These are phyloP conservation scores for Camponotus floridanus DNA, from an alignment of 1,140 invertebrate species.

Conservation along the genomic window DNA sequence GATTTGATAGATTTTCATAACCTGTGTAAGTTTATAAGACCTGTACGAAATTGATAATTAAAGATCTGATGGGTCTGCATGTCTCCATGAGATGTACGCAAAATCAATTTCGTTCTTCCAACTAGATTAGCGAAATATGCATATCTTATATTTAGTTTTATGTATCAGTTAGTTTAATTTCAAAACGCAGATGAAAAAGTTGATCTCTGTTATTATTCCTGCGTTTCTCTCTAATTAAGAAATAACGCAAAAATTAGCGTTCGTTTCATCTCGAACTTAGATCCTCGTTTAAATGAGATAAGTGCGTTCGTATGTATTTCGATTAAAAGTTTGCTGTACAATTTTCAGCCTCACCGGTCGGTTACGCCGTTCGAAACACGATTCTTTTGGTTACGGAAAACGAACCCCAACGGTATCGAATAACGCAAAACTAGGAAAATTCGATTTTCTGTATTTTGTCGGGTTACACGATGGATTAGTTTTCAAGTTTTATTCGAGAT, in stretches of 20 bases:
- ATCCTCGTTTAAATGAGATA: slow-evolving; percentile 3
- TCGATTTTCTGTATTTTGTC: slow-evolving; percentile 39
- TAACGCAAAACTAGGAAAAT: slow-evolving; percentile 40
- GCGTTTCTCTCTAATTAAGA: neutral
- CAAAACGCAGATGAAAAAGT: neutral
- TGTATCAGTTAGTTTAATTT: neutral
- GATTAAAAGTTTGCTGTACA: slow-evolving; percentile 34
- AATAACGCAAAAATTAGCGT: neutral
- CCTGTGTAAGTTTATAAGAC: slow-evolving; percentile 25
- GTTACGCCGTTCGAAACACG: slow-evolving; percentile 45
- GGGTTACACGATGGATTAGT: slow-evolving; percentile 18
- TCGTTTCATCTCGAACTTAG: neutral
- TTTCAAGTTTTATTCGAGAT: neutral
- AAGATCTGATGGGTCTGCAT: slow-evolving; percentile 1
- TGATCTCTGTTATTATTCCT: neutral
- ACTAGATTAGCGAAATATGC: neutral
- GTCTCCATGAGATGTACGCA: neutral
- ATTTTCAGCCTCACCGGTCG: slow-evolving; percentile 30
- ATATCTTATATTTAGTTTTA: neutral
- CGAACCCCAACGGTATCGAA: slow-evolving; percentile 42
- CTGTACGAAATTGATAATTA: slow-evolving; percentile 15
- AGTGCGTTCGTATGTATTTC: slow-evolving; percentile 45
- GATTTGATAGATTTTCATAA: slow-evolving; percentile 24
- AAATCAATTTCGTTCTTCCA: slow-evolving; percentile 13
- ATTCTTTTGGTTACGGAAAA: slow-evolving; percentile 60